These are phyloP conservation scores for Molanna angustata DNA, from an alignment of 2,888 invertebrate species.

Conservation along the genomic window DNA sequence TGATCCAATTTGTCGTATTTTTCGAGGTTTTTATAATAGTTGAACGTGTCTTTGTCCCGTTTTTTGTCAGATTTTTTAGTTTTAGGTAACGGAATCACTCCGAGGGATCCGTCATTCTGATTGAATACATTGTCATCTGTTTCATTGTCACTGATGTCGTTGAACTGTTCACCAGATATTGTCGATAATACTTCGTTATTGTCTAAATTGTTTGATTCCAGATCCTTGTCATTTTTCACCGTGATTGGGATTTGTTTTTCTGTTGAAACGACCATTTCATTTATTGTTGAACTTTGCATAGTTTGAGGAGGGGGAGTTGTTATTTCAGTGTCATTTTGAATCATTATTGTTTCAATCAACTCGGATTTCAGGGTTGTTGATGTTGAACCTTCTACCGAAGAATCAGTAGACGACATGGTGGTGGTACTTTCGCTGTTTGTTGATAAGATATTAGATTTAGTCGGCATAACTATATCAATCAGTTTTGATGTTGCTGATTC, in stretches of 20 bases:
- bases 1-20: slow-evolving; percentile 29
- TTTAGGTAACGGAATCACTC: slow-evolving; percentile 25
- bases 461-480: slow-evolving; percentile 21
- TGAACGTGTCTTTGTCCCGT: slow-evolving; percentile 31
- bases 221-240: slow-evolving; percentile 1
- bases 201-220: slow-evolving; percentile 6
- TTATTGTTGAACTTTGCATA: not conserved
- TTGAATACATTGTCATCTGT: slow-evolving; percentile 24
- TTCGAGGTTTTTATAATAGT: slow-evolving; percentile 31
- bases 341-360: not conserved
- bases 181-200: slow-evolving; percentile 9
- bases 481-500: slow-evolving; percentile 14
- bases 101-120: slow-evolving; percentile 21
- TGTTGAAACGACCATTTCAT: not conserved
- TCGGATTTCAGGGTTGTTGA: not conserved
- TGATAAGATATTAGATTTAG: slow-evolving; percentile 7
- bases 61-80: slow-evolving; percentile 31
- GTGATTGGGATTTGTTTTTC: not conserved
- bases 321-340: not conserved
- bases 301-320: slow-evolving; percentile 11
- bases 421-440: no score
- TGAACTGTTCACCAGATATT: slow-evolving; percentile 22
- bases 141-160: slow-evolving; percentile 26
- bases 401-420: no score
- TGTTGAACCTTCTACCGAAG: not conserved